Conservation (phyloP, 2,888 invertebrate species). For the Clanis bilineata region DNA sequence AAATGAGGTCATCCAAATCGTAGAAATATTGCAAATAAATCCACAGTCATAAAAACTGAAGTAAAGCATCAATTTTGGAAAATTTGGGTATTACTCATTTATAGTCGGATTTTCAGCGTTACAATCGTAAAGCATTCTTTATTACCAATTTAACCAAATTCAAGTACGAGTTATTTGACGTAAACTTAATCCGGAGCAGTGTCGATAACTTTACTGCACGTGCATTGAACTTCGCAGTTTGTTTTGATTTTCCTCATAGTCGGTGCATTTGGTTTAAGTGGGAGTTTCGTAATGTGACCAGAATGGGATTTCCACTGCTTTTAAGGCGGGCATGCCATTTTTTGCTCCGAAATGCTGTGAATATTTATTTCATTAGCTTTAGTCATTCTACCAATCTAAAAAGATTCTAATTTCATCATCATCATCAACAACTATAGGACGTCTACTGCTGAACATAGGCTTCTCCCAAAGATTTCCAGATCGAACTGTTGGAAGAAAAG, state of each 20-base stretch:
- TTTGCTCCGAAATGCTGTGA: no score
- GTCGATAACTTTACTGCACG: constrained; percentile 19
- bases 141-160: not conserved
- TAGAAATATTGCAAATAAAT: not conserved
- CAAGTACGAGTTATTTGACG: constrained; percentile 1
- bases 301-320: not conserved
- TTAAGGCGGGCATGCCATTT: no score
- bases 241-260: constrained; percentile 19
- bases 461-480: no score
- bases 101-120: not conserved
- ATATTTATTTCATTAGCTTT: no score
- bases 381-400: no score
- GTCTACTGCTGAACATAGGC: no score
- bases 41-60: not conserved
- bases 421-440: no score
- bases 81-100: not conserved
- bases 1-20: not conserved
- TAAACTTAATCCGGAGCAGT: constrained; percentile 8
- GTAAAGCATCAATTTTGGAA: not conserved
- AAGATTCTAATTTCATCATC: no score
- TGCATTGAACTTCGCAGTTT: constrained; percentile 14
- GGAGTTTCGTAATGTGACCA: not conserved
- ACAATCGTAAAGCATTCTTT: not conserved
- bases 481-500: no score
- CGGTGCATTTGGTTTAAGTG: not conserved